Conservation (phyloP, 1,140 invertebrate species). For the Neotoxoptera formosana region DNA sequence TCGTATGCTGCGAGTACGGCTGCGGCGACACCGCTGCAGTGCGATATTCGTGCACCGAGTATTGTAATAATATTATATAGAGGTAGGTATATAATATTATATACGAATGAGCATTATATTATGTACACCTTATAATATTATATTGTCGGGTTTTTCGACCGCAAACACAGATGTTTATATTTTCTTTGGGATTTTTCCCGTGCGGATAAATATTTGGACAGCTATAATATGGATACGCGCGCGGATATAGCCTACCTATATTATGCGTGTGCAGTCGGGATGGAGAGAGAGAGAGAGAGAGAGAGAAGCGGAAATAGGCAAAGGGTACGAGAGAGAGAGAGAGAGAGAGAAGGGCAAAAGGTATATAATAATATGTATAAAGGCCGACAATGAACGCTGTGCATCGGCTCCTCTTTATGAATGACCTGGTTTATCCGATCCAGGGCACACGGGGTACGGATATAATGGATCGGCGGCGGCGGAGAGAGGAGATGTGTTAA, state of each 20-base stretch:
- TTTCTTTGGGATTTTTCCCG: conserved; percentile 53
- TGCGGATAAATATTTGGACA: conserved; percentile 52
- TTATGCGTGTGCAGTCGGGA: neutral
- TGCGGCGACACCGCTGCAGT: neutral
- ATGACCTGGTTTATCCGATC: conserved; percentile 52
- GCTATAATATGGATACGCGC: neutral
- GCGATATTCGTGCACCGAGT: neutral
- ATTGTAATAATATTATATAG: neutral
- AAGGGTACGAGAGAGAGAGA: neutral
- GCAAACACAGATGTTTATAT: conserved; percentile 56
- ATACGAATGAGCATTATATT: neutral
- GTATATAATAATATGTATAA: neutral
- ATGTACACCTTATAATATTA: neutral
- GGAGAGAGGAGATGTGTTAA: conserved; percentile 46
- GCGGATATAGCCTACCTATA: neutral
- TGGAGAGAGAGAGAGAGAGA: neutral
- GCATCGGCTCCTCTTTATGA: conserved; percentile 26
- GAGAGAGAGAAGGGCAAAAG: neutral
- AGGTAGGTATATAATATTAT: too few relatives aligned
- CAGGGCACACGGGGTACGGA: conserved; percentile 34
- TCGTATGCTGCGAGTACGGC: neutral
- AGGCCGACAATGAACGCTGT: conserved; percentile 24
- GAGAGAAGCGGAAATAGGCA: neutral
- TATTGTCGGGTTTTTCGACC: neutral
- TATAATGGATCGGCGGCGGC: conserved; percentile 21